Percentiles rank a stretch among this genome's conserved stretches.
Conservation (phyloP, 2,113 vertebrate species). For the Corythoichthys intestinalis region DNA sequence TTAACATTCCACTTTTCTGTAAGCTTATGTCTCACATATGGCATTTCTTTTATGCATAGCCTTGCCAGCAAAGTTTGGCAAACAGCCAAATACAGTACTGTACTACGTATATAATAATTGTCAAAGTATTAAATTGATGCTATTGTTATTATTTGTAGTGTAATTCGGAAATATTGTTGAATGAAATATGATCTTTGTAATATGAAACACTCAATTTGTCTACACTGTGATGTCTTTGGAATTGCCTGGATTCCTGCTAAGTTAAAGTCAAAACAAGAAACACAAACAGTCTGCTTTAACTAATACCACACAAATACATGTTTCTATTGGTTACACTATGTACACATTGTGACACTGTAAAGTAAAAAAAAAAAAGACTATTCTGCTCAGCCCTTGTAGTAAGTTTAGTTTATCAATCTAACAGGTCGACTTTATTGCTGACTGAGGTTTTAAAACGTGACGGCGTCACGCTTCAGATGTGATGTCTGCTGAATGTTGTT, state of each 20-base stretch:
- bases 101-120: background rate
- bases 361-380: background rate
- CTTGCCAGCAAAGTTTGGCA: background rate
- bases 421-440: background rate
- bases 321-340: background rate
- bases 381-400: background rate
- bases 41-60: slow-evolving; percentile 5
- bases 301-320: background rate
- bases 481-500: slow-evolving; percentile 17
- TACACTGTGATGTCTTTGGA: background rate
- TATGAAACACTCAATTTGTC: too few relatives aligned
- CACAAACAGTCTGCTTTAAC: background rate
- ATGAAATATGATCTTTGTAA: too few relatives aligned
- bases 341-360: background rate
- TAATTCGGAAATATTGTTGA: background rate
- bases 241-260: background rate
- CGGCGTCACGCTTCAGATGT: background rate
- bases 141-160: background rate
- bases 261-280: background rate
- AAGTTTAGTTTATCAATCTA: background rate
- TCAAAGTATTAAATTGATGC: background rate
- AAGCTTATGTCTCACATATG: slow-evolving; percentile 47
- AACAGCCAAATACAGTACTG: background rate
- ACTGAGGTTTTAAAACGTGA: background rate
- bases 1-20: slow-evolving; percentile 66